phyloP scores from a whole-genome alignment of 2,888 invertebrate species.

The Perithous albicinctus region DNA sequence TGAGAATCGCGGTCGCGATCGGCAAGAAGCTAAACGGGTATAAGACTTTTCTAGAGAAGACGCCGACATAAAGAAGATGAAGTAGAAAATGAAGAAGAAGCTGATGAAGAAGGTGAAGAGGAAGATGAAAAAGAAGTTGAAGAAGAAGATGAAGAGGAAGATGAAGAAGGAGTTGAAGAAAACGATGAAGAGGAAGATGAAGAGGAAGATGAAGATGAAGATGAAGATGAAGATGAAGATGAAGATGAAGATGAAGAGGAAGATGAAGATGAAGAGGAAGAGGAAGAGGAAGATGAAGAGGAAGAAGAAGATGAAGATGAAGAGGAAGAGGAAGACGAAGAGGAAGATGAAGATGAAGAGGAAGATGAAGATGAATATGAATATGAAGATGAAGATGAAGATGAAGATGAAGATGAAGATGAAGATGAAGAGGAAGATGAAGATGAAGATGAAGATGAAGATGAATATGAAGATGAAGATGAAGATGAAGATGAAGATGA shows the following conservation, averaged over 20 bases:
- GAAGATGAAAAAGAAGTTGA: slow-evolving; percentile 49
- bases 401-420: slow-evolving; percentile 56
- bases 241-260: slow-evolving; percentile 50
- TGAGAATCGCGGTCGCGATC: slow-evolving; percentile 47
- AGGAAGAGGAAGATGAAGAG: slow-evolving; percentile 54
- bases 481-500: slow-evolving; percentile 45
- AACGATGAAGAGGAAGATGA: slow-evolving; percentile 41
- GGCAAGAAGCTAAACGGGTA: slow-evolving; percentile 40
- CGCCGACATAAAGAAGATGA: slow-evolving; percentile 41
- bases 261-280: slow-evolving; percentile 46
- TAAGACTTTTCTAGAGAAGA: slow-evolving; percentile 42
- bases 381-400: no score
- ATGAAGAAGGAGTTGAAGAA: slow-evolving; percentile 45
- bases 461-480: slow-evolving; percentile 56
- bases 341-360: slow-evolving; percentile 45
- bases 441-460: slow-evolving; percentile 49
- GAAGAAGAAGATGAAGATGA: slow-evolving; percentile 30
- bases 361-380: slow-evolving; percentile 49
- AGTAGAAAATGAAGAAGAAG: slow-evolving; percentile 49
- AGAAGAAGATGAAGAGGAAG: slow-evolving; percentile 53
- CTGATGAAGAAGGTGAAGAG: slow-evolving; percentile 43
- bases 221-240: slow-evolving; percentile 53
- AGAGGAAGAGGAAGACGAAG: slow-evolving; percentile 55
- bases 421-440: slow-evolving; percentile 43
- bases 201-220: slow-evolving; percentile 51